Percentiles rank a stretch among this genome's conserved stretches.
Evolutionary conservation across 2,113 vertebrate genomes (phyloP).

Genomic region (Nycticryphes semicollaris): DNA sequence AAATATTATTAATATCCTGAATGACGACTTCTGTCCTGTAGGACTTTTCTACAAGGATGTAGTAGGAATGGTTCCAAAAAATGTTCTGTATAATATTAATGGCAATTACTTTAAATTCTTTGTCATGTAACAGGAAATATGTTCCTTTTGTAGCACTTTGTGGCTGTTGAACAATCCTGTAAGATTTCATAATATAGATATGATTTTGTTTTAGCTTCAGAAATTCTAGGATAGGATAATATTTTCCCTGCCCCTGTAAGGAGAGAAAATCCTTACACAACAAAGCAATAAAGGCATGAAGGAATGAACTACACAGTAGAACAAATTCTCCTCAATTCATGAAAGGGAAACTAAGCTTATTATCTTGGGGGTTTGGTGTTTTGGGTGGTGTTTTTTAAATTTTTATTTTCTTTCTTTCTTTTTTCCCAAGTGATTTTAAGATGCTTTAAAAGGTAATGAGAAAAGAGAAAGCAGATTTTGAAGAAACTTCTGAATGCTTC

Average conservation of each 20-base stretch:
- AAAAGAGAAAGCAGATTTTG: not conserved
- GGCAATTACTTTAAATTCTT: not conserved
- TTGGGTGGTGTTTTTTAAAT: not conserved
- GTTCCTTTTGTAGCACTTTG: not conserved
- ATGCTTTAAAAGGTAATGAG: not conserved
- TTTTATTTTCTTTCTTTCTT: not conserved
- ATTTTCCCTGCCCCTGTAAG: not conserved
- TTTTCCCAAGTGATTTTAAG: not conserved
- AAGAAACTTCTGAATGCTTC: not conserved
- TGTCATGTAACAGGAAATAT: not conserved
- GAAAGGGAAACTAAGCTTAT: not conserved
- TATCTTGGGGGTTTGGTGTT: not conserved
- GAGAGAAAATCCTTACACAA: not conserved
- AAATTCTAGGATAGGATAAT: not conserved
- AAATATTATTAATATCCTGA: slow-evolving; percentile 2
- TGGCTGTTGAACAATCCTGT: not conserved
- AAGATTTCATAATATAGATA: not conserved
- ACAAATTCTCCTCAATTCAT: not conserved
- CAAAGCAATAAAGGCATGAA: not conserved
- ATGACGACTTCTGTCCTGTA: not conserved
- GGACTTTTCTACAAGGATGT: not conserved
- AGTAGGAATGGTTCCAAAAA: not conserved
- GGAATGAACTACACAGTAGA: not conserved
- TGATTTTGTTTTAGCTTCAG: not conserved
- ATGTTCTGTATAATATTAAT: not conserved